Evolutionary conservation across 2,113 vertebrate species (phyloP).

Genomic region (Cyanocitta stelleri): DNA sequence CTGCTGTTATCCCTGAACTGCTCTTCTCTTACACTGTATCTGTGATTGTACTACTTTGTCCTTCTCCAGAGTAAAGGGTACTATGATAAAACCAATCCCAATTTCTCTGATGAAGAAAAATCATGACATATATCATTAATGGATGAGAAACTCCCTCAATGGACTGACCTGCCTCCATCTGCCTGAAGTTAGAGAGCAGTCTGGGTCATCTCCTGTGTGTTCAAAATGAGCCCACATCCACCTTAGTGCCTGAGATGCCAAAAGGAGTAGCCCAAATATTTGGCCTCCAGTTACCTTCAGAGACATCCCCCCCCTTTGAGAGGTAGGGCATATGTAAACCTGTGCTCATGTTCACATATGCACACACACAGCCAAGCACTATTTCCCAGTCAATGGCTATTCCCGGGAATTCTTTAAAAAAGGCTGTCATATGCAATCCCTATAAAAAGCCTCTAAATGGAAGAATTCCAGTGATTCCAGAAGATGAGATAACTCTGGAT

Average conservation of each 20-base stretch:
- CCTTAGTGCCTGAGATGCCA: not conserved
- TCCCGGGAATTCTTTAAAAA: not conserved
- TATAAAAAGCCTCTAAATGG: not conserved
- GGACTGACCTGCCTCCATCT: not conserved
- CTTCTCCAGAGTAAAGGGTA: not conserved
- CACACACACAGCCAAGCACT: not conserved
- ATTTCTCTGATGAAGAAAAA: not conserved
- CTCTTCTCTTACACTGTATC: not conserved
- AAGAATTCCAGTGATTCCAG: not conserved
- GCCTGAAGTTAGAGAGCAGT: not conserved
- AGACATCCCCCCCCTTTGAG: not conserved
- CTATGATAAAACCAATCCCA: not conserved
- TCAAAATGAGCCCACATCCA: not conserved
- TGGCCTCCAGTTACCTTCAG: not conserved
- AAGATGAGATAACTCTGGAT: not conserved
- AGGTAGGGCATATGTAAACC: fast-evolving
- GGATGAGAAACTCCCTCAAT: not conserved
- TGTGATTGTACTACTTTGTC: not conserved
- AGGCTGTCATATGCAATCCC: not conserved
- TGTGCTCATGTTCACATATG: not conserved
- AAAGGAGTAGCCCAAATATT: not conserved
- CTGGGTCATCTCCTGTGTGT: not conserved
- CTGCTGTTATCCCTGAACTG: not conserved
- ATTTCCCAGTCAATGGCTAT: not conserved
- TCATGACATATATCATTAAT: not conserved